Base-by-base conservation (phyloP, 2,888 invertebrate genomes). In the Mimumesa dahlbomi region DNA sequence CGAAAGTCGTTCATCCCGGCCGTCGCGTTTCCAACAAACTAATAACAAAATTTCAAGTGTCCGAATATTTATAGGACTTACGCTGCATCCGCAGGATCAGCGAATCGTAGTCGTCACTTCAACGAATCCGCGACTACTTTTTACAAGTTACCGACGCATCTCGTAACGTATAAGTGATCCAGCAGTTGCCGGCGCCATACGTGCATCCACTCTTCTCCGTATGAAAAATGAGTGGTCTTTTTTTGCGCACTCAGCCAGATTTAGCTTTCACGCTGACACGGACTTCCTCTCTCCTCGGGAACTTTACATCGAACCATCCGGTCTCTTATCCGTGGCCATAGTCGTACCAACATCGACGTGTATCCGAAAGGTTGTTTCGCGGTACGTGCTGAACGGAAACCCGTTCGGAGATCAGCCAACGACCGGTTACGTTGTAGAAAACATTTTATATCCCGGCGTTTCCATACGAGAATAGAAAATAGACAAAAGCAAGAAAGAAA, bases 341-440 rank as follows among this genome's bases (percentile, higher is more conserved):
- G 11, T 29, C 29, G n/a, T 31, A n/a, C 13, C 9, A 40, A 29
- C 11, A 38, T 22, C 11, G 22, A 22, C 45, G 14, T 18, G 29
- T 21, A 46, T 13, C 36, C 40, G 29, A 21, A 14, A n/a, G 31
- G 38, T 34, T 34, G 52, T 64, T 46, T 57, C 42, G 22, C n/a
- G 14, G 36, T 19, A 22, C 49, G 22, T 18, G 36, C 49, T 22
- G 21, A 25, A 45, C 31, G 13, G 14, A 49, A 57, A 42, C 19
- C 29, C 31, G 43, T 38, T 19, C 21, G 16, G 13, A 22, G 43
- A 14, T 52, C n/a, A 16, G 34, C 42, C 49, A 38, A 57, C 58
- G 77, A 71, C 59, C 77, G 67, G 62, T 67, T 61, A 65, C 42
- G 59, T 31, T n/a, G 46, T 53, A 40, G 61, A 29, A 63, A 58